phyloP scores from a whole-genome alignment of 2,888 invertebrate species.

The Clusia tigrina region DNA sequence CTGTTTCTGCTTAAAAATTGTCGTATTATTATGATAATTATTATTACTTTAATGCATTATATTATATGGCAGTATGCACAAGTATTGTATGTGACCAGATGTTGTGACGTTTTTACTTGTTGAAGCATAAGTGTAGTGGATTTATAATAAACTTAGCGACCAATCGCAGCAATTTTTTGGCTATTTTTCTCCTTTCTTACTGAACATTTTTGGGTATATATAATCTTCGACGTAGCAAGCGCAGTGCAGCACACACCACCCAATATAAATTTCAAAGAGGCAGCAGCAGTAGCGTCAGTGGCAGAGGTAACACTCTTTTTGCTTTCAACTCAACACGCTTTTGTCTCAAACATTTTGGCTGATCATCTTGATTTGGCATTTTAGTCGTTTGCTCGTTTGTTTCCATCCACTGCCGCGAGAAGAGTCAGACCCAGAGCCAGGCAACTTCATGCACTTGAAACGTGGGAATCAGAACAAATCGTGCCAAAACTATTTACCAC shows the following conservation, averaged over 20 bases:
- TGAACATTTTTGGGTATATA: neutral
- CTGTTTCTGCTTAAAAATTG: too few species aligned
- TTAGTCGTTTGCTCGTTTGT: neutral
- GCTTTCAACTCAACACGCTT: neutral
- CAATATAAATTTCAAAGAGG: neutral
- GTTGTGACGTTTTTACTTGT: too few species aligned
- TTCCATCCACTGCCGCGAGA: neutral
- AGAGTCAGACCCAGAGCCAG: neutral
- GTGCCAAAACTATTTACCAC: conserved; percentile 51
- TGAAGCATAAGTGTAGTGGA: too few species aligned
- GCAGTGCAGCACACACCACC: conserved; percentile 4
- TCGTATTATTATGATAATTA: too few species aligned
- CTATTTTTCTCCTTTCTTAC: neutral
- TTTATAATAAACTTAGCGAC: neutral
- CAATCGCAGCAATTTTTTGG: neutral
- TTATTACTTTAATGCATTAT: too few species aligned
- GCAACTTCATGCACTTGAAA: conserved; percentile 44
- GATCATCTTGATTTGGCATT: conserved; percentile 7
- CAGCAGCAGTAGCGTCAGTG: neutral
- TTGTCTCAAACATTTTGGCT: neutral
- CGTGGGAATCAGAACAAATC: conserved; percentile 52
- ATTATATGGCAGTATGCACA: too few species aligned
- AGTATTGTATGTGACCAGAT: too few species aligned
- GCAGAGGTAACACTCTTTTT: neutral
- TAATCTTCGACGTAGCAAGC: neutral